A percentile compares a stretch with the other conserved stretches of the same genome.
Evolutionary conservation across 2,888 invertebrate species (phyloP).

Genomic region (Raillietiella orientalis): DNA sequence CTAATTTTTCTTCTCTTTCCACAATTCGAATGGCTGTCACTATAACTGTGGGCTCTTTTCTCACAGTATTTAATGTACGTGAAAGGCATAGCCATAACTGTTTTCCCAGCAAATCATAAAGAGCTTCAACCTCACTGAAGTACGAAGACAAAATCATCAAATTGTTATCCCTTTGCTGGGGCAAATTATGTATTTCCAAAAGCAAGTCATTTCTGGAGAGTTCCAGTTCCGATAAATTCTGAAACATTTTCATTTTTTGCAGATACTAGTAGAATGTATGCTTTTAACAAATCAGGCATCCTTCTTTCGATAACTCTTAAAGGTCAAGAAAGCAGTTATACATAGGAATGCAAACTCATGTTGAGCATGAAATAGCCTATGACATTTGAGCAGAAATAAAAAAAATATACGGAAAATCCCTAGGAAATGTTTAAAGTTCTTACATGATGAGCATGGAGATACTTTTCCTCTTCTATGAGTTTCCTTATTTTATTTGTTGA

Average conservation of each 20-base stretch:
- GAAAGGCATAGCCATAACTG: conserved; percentile 65
- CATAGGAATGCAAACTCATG: too few relatives aligned
- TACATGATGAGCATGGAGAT: conserved; percentile 70
- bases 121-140: conserved; percentile 72
- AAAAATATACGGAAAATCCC: background rate
- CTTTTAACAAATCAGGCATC: too few relatives aligned
- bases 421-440: background rate
- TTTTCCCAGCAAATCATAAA: conserved; percentile 60
- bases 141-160: conserved; percentile 77
- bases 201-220: conserved; percentile 82
- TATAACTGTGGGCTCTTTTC: conserved; percentile 75
- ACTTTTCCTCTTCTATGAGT: conserved; percentile 74
- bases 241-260: conserved; percentile 10
- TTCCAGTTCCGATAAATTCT: conserved; percentile 74
- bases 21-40: conserved; percentile 86
- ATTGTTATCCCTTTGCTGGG: conserved; percentile 61
- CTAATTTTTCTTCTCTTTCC: conserved; percentile 83
- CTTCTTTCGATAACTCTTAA: background rate
- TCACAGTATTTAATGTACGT: conserved; percentile 65
- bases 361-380: too few relatives aligned
- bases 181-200: conserved; percentile 70
- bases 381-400: too few relatives aligned
- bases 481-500: conserved; percentile 78
- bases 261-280: too few relatives aligned
- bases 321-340: background rate